phyloP scores from a whole-genome alignment of 1,140 invertebrate genomes.

The Drosophila setifemur region DNA sequence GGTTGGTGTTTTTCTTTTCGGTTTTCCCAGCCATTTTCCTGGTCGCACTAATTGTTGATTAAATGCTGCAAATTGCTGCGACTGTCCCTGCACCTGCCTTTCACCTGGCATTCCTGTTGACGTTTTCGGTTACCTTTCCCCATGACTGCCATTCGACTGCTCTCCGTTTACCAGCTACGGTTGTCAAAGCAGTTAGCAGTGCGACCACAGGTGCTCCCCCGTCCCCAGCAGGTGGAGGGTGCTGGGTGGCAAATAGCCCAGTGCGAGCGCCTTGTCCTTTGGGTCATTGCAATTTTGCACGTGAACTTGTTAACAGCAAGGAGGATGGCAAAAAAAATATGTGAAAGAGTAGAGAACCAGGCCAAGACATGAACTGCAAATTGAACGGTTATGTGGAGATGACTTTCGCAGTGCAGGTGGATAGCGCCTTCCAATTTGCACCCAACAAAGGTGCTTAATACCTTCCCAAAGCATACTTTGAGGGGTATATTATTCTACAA shows the following conservation, averaged over 20 bases:
- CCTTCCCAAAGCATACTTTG: background rate
- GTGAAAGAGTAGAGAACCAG: slow-evolving; percentile 1
- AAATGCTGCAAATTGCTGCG: slow-evolving; percentile 53
- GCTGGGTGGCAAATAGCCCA: background rate
- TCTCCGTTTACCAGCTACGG: slow-evolving; percentile 9
- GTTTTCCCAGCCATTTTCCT: slow-evolving; percentile 4
- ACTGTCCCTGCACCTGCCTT: background rate
- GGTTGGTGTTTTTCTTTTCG: background rate
- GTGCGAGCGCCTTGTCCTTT: slow-evolving; percentile 19
- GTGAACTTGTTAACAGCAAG: slow-evolving; percentile 66
- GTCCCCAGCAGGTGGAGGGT: background rate
- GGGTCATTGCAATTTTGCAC: slow-evolving; percentile 70
- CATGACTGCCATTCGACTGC: background rate
- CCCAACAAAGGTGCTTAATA: background rate
- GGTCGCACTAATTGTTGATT: slow-evolving; percentile 58
- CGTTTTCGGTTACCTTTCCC: slow-evolving; percentile 11
- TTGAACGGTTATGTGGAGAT: slow-evolving; percentile 59
- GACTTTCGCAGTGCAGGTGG: slow-evolving; percentile 1
- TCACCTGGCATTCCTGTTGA: background rate
- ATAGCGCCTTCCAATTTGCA: too few relatives aligned
- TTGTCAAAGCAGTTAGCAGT: slow-evolving; percentile 52
- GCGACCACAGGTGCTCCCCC: slow-evolving; percentile 19
- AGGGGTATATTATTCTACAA: slow-evolving; percentile 2
- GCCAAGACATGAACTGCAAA: slow-evolving; percentile 59
- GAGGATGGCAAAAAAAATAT: slow-evolving; percentile 10